Percentiles rank a stretch among this genome's conserved stretches.
These are phyloP conservation scores for Sebastes melanostomus DNA, from an alignment of 2,797 vertebrate genomes.

Conservation along the genomic window DNA sequence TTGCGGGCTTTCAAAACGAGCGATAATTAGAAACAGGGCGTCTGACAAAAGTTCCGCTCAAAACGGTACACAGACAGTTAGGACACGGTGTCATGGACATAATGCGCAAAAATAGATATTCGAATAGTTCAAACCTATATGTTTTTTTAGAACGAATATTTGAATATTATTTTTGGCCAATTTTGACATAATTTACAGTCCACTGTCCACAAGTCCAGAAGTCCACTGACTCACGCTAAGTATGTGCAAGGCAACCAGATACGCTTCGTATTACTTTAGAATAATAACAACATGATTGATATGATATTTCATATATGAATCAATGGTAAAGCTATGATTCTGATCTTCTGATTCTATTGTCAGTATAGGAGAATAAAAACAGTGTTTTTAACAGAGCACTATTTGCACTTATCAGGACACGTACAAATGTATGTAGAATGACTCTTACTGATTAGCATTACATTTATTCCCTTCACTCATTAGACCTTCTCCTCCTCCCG, in stretches of 20 bases:
- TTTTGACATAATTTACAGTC: neutral
- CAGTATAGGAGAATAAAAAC: neutral
- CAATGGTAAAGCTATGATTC: neutral
- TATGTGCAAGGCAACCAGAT: neutral
- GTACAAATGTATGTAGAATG: neutral
- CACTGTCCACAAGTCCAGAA: too few species aligned
- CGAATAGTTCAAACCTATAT: fast-evolving
- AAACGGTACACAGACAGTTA: too few species aligned
- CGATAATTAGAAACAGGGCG: too few species aligned
- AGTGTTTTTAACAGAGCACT: neutral
- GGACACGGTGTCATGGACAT: too few species aligned
- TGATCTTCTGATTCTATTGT: neutral
- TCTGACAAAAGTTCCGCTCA: too few species aligned
- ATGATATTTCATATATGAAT: neutral
- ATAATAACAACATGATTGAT: neutral
- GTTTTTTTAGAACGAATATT: too few species aligned
- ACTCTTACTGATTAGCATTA: neutral
- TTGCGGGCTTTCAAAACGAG: fast-evolving
- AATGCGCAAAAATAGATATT: too few species aligned
- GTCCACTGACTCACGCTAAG: neutral
- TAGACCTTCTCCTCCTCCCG: neutral
- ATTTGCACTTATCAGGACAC: neutral
- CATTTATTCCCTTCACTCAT: neutral
- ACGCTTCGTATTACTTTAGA: neutral
- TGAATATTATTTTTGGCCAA: fast-evolving